phyloP scores from a whole-genome alignment of 2,888 invertebrate genomes.

The Trisateles emortualis region DNA sequence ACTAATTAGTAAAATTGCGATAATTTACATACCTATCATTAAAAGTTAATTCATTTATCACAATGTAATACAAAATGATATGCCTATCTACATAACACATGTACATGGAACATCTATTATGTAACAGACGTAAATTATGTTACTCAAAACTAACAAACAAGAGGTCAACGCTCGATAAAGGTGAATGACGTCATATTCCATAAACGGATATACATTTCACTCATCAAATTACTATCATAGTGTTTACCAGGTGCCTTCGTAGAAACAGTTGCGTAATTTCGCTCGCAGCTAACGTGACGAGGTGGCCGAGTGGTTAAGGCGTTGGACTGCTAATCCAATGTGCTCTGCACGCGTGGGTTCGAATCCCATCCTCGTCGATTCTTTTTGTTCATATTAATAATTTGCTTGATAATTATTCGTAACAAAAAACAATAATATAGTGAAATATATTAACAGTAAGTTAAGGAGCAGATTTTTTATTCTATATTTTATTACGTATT shows the following conservation, averaged over 20 bases:
- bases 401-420: conserved; percentile 3
- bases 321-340: conserved; percentile 95
- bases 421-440: conserved; percentile 1
- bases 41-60: too few relatives aligned
- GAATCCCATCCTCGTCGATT: conserved; percentile 92
- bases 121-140: too few relatives aligned
- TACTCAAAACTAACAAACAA: conserved; percentile 1
- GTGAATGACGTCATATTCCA: conserved; percentile 38
- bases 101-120: too few relatives aligned
- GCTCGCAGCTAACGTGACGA: conserved; percentile 81
- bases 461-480: too few relatives aligned
- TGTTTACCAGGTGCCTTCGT: conserved; percentile 25
- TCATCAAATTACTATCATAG: conserved; percentile 22
- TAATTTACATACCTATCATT: too few relatives aligned
- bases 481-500: too few relatives aligned
- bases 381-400: conserved; percentile 46
- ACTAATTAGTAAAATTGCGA: too few relatives aligned
- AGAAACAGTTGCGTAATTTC: conserved; percentile 54
- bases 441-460: too few relatives aligned
- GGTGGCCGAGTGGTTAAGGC: conserved; percentile 95
- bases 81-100: too few relatives aligned
- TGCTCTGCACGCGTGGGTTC: conserved; percentile 95
- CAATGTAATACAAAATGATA: too few relatives aligned
- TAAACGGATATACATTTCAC: conserved; percentile 27
- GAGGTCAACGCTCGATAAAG: conserved; percentile 45